Percentiles rank a stretch among this genome's conserved stretches.
Evolutionary conservation across 2,113 vertebrate genomes (phyloP).

Genomic region (Aspiorhynchus laticeps): DNA sequence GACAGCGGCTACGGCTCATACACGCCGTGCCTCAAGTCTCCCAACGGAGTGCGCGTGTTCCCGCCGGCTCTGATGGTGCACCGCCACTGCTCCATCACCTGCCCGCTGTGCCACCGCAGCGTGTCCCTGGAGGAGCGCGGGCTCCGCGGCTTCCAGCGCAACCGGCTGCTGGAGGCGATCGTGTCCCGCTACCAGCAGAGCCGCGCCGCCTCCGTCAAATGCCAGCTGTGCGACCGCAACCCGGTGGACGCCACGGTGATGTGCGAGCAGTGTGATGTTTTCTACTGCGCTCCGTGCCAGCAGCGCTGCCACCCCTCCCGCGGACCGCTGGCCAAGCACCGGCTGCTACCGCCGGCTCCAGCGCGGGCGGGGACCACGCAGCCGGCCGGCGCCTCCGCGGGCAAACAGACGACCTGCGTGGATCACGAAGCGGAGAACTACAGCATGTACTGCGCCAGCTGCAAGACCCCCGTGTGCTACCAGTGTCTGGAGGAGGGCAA

Average conservation of each 20-base stretch:
- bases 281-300: conserved; percentile 91
- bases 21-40: conserved; percentile 92
- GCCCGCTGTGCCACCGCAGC: conserved; percentile 95
- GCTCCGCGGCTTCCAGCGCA: conserved; percentile 90
- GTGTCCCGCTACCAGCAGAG: conserved; percentile 87
- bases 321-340: conserved; percentile 93
- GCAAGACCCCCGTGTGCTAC: conserved; percentile 86
- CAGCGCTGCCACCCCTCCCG: conserved; percentile 93
- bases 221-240: conserved; percentile 81
- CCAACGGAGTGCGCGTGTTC: conserved; percentile 90
- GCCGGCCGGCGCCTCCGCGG: conserved; percentile 64
- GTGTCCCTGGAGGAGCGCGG: conserved; percentile 92
- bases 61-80: conserved; percentile 76
- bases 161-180: conserved; percentile 92
- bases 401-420: conserved; percentile 84
- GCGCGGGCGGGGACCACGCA: conserved; percentile 48
- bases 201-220: conserved; percentile 74
- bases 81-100: conserved; percentile 88
- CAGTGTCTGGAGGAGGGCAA: conserved; percentile 91
- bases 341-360: conserved; percentile 77
- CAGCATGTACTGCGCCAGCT: conserved; percentile 91
- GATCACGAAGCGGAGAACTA: conserved; percentile 96
- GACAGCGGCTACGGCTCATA: conserved; percentile 98
- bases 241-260: conserved; percentile 78
- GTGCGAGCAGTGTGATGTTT: conserved; percentile 93